Evolutionary conservation across 2,113 vertebrate genomes (phyloP).

Genomic region (Aldabrachelys gigantea): DNA sequence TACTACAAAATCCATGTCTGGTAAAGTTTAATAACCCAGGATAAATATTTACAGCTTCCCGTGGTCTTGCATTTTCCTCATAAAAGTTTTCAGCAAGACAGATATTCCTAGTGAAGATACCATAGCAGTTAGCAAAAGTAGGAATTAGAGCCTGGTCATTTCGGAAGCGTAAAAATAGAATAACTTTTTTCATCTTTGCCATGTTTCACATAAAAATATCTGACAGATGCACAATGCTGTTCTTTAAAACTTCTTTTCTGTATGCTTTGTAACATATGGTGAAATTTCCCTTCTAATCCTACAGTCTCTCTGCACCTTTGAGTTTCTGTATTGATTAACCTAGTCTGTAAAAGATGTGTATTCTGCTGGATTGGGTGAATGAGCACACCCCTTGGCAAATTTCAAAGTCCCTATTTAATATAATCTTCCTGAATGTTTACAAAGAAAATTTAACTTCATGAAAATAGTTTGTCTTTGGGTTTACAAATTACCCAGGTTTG

Average conservation of each 20-base stretch:
- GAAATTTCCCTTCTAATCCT: conserved; percentile 50
- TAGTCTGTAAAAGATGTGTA: neutral
- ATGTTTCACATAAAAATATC: neutral
- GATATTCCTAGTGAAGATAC: neutral
- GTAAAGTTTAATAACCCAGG: conserved; percentile 1
- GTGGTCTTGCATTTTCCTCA: neutral
- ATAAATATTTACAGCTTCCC: neutral
- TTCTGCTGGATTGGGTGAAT: neutral
- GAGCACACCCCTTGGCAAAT: neutral
- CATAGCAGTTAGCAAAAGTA: neutral
- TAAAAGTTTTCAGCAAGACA: neutral
- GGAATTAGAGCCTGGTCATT: neutral
- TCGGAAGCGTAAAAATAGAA: neutral
- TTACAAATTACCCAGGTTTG: neutral
- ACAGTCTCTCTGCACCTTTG: neutral
- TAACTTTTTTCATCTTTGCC: neutral
- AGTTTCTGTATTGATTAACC: conserved; percentile 15
- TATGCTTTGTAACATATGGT: neutral
- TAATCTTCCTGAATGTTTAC: neutral
- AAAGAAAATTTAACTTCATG: neutral
- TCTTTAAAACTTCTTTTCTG: conserved; percentile 40
- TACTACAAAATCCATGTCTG: neutral
- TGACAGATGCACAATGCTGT: neutral
- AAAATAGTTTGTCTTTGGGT: neutral
- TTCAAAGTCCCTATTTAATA: neutral